These are phyloP conservation scores for Agapetus fuscipes DNA, from an alignment of 2,888 invertebrate species.

Conservation along the genomic window DNA sequence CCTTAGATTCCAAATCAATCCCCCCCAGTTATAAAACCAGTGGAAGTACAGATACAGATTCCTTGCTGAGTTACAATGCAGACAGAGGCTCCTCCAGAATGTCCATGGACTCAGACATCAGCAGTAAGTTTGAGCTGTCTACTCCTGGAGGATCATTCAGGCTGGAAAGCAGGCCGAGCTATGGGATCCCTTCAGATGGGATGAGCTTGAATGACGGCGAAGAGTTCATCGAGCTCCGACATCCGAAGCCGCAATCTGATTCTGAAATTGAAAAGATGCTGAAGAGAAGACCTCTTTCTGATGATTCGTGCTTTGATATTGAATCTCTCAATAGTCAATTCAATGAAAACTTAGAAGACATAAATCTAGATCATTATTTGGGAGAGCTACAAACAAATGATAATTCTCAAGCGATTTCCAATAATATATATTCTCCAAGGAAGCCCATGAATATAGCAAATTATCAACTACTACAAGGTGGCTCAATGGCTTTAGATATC, in stretches of 20 bases:
- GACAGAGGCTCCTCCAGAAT: slow-evolving; percentile 40
- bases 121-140: slow-evolving; percentile 41
- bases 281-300: slow-evolving; percentile 65
- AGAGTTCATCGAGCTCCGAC: slow-evolving; percentile 47
- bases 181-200: slow-evolving; percentile 38
- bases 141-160: slow-evolving; percentile 22
- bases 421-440: slow-evolving; percentile 30
- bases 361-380: slow-evolving; percentile 60
- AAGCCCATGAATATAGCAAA: slow-evolving; percentile 28
- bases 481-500: slow-evolving; percentile 21
- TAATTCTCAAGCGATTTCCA: slow-evolving; percentile 25
- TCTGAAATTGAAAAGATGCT: slow-evolving; percentile 49
- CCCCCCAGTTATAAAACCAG: slow-evolving; percentile 35
- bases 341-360: slow-evolving; percentile 42
- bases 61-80: slow-evolving; percentile 38
- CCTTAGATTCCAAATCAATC: slow-evolving; percentile 29
- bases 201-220: slow-evolving; percentile 37
- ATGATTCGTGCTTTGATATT: slow-evolving; percentile 59
- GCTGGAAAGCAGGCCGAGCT: slow-evolving; percentile 20
- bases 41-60: slow-evolving; percentile 36
- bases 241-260: slow-evolving; percentile 32
- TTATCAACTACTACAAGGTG: slow-evolving; percentile 33
- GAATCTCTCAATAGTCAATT: slow-evolving; percentile 48
- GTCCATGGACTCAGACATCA: slow-evolving; percentile 41
- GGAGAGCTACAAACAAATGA: slow-evolving; percentile 51